phyloP scores from a whole-genome alignment of 2,888 invertebrate genomes.

The Furcula furcula region DNA sequence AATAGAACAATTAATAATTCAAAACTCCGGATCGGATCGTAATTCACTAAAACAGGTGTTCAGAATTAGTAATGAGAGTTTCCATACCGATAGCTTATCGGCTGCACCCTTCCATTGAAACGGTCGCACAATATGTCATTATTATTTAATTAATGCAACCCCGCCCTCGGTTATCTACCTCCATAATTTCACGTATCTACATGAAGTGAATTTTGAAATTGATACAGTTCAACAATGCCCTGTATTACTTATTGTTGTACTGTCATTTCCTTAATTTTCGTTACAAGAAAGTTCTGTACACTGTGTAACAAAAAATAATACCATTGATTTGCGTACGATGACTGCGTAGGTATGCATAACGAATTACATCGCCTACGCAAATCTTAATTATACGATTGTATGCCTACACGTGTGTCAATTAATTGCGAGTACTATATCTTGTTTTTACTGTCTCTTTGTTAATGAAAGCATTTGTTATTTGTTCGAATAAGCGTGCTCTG shows the following conservation, averaged over 20 bases:
- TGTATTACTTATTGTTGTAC: conserved; percentile 7
- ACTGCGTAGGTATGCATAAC: conserved; percentile 18
- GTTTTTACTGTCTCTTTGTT: conserved; percentile 32
- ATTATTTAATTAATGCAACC: conserved; percentile 78
- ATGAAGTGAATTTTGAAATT: conserved; percentile 26
- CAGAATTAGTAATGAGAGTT: conserved; percentile 52
- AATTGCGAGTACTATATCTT: conserved; percentile 38
- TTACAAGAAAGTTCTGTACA: conserved; percentile 5
- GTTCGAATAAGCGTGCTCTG: no score
- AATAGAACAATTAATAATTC: conserved; percentile 18
- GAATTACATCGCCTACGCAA: conserved; percentile 50
- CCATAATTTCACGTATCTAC: conserved; percentile 62
- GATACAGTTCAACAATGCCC: not conserved
- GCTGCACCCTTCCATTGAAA: conserved; percentile 65
- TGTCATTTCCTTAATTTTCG: conserved; percentile 2
- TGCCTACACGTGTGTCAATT: conserved; percentile 56
- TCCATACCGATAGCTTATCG: conserved; percentile 59
- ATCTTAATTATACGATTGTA: conserved; percentile 59
- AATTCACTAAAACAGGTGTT: conserved; percentile 39
- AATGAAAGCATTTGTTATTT: conserved; percentile 30
- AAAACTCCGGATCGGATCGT: conserved; percentile 25
- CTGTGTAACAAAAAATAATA: conserved; percentile 37
- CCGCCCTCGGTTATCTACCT: conserved; percentile 56
- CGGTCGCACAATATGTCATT: conserved; percentile 77
- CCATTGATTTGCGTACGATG: conserved; percentile 33